A percentile compares a stretch with the other conserved stretches of the same genome.
phyloP scores from a whole-genome alignment of 53 echinoderm and acorn worm species.

The Paracentrotus lividus region DNA sequence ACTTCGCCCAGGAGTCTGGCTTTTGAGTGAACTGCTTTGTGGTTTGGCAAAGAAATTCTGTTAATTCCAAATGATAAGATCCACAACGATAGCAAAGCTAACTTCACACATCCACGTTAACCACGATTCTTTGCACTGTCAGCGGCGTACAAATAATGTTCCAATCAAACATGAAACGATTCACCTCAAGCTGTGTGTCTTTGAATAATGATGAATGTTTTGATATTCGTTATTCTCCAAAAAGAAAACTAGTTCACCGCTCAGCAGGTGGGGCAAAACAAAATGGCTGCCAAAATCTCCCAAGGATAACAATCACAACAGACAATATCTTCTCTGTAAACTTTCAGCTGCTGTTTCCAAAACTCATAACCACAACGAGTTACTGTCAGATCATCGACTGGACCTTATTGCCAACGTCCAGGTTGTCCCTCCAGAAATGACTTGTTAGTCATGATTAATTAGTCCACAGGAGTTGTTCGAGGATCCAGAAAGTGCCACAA shows the following conservation, averaged over 20 bases:
- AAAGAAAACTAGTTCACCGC: background rate
- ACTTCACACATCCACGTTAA: background rate
- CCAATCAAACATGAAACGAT: background rate
- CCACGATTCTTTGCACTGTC: background rate
- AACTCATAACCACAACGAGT: background rate
- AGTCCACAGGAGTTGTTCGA: background rate
- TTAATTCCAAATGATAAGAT: background rate
- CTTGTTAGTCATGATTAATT: conserved; percentile 47
- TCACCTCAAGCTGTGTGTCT: background rate
- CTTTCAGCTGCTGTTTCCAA: background rate
- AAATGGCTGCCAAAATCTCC: conserved; percentile 24
- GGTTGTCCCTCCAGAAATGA: background rate
- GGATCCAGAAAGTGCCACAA: background rate
- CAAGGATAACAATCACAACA: background rate
- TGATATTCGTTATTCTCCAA: background rate
- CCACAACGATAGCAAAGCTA: background rate
- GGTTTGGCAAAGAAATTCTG: background rate
- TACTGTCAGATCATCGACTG: background rate
- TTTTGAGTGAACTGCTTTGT: background rate
- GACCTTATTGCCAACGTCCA: background rate
- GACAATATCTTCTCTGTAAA: background rate
- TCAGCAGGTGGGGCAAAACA: conserved; percentile 24
- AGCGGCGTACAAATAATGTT: background rate
- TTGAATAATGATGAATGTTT: conserved; percentile 1
- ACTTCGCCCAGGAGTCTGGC: background rate